Percentiles rank a stretch among this genome's conserved stretches.
phyloP scores from a whole-genome alignment of 2,113 vertebrate genomes.

The Caracal caracal region DNA sequence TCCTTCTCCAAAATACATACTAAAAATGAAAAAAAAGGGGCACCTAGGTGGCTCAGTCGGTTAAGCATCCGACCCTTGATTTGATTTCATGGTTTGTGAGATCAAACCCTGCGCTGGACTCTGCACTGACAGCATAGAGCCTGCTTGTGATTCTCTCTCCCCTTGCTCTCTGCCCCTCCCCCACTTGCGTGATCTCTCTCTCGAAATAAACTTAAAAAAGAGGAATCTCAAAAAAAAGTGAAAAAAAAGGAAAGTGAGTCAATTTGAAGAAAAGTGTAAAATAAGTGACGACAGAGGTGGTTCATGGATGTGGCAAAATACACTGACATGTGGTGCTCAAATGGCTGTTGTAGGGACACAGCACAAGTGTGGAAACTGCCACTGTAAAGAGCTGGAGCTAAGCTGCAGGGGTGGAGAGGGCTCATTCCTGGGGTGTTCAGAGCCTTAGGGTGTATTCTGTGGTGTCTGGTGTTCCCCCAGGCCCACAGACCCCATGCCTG shows the following conservation, averaged over 20 bases:
- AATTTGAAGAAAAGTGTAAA: slow-evolving; percentile 33
- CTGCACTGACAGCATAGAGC: too few relatives aligned
- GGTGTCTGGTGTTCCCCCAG: not conserved
- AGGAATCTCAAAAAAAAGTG: too few relatives aligned
- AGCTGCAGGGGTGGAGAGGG: not conserved
- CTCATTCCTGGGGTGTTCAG: not conserved
- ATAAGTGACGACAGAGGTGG: not conserved
- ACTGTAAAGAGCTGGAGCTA: not conserved
- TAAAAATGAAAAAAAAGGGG: not conserved
- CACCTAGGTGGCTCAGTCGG: too few relatives aligned
- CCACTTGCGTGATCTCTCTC: too few relatives aligned
- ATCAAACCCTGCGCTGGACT: too few relatives aligned
- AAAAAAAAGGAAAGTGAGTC: not conserved
- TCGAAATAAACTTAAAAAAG: too few relatives aligned
- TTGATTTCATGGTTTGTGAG: too few relatives aligned
- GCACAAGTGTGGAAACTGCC: not conserved
- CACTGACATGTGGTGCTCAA: not conserved
- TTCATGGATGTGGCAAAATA: not conserved
- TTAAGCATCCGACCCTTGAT: too few relatives aligned
- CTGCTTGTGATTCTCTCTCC: too few relatives aligned
- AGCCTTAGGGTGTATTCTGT: not conserved
- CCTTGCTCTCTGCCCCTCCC: too few relatives aligned
- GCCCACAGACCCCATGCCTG: not conserved
- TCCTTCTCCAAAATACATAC: slow-evolving; percentile 2
- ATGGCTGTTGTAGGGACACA: not conserved